Evolutionary conservation across 2,113 vertebrate genomes (phyloP).

Genomic region (Perca fluviatilis): DNA sequence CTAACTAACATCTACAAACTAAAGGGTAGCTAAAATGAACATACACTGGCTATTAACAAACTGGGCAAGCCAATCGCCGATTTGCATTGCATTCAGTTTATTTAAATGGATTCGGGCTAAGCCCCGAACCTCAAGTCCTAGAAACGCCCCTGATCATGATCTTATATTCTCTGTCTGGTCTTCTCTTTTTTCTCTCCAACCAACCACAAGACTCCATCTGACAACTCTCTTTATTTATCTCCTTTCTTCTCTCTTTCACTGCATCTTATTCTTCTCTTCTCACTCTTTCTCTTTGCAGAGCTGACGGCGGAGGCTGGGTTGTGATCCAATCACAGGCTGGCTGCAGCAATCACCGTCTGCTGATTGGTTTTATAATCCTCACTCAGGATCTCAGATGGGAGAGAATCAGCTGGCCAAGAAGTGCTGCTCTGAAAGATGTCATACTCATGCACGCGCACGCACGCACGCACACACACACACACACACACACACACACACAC

Average conservation of each 20-base stretch:
- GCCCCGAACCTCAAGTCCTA: too few relatives aligned
- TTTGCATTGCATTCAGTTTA: too few relatives aligned
- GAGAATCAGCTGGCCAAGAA: conserved; percentile 72
- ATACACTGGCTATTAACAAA: too few relatives aligned
- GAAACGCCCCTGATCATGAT: conserved; percentile 31
- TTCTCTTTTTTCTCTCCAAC: conserved; percentile 38
- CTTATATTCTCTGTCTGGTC: conserved; percentile 24
- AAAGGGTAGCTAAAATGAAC: too few relatives aligned
- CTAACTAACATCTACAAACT: too few relatives aligned
- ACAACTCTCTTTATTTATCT: conserved; percentile 70
- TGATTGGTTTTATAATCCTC: conserved; percentile 86
- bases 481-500: conserved; percentile 26
- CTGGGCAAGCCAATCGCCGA: too few relatives aligned
- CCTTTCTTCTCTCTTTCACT: conserved; percentile 52
- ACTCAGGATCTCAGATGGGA: conserved; percentile 80
- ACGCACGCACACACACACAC: conserved; percentile 14
- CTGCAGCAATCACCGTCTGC: conserved; percentile 80
- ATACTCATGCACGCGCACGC: conserved; percentile 36
- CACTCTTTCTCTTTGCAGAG: conserved; percentile 60
- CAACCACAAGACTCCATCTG: conserved; percentile 14
- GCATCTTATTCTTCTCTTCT: conserved; percentile 44
- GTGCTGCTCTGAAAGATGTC: conserved; percentile 60
- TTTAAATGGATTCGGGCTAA: too few relatives aligned
- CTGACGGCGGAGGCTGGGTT: conserved; percentile 62
- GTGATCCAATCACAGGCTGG: conserved; percentile 79